Evolutionary conservation across 2,113 vertebrate genomes (phyloP).

Genomic region (Pseudorasbora parva): DNA sequence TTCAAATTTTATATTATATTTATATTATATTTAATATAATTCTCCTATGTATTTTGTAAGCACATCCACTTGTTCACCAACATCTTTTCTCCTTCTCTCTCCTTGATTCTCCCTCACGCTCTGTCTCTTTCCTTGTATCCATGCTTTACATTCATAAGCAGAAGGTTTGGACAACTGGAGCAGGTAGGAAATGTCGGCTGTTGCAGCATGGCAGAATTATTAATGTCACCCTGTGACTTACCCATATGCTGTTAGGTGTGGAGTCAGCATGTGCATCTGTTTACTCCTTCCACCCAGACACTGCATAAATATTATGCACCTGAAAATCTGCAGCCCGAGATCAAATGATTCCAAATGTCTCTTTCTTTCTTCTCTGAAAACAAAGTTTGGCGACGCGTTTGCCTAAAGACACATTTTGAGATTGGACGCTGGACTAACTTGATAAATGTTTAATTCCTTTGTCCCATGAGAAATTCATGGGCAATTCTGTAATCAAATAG

Average conservation of each 20-base stretch:
- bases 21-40: slow-evolving; percentile 49
- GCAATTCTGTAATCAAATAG: slow-evolving; percentile 42
- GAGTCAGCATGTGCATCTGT: slow-evolving; percentile 64
- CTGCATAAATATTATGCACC: slow-evolving; percentile 61
- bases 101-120: slow-evolving; percentile 9
- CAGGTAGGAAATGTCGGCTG: slow-evolving; percentile 51
- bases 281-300: slow-evolving; percentile 55
- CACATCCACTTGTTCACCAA: slow-evolving; percentile 61
- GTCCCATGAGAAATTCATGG: slow-evolving; percentile 9
- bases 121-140: slow-evolving; percentile 20
- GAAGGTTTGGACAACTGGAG: slow-evolving; percentile 63
- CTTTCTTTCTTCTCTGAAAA: not conserved
- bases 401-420: slow-evolving; percentile 18
- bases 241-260: slow-evolving; percentile 61
- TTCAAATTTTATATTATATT: slow-evolving; percentile 55
- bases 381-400: not conserved
- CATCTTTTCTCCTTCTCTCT: slow-evolving; percentile 57
- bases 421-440: slow-evolving; percentile 34
- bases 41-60: slow-evolving; percentile 25
- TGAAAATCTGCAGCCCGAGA: slow-evolving; percentile 24
- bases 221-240: slow-evolving; percentile 63
- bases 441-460: slow-evolving; percentile 49
- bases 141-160: slow-evolving; percentile 60
- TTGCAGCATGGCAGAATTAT: slow-evolving; percentile 56
- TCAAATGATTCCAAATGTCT: not conserved